phyloP scores from a whole-genome alignment of 2,888 invertebrate species.

The Adineta ricciae region DNA sequence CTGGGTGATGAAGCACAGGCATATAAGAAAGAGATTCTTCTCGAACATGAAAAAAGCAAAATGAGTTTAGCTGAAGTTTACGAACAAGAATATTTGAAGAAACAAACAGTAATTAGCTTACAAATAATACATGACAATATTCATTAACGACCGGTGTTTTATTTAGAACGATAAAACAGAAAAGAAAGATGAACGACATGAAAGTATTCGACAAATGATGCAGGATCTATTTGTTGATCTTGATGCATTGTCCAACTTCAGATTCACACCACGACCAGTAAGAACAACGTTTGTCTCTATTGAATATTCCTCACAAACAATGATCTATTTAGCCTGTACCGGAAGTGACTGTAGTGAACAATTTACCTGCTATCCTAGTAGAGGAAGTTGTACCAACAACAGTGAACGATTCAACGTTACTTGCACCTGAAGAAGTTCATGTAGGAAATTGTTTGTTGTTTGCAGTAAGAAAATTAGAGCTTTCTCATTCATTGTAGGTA shows the following conservation, averaged over 20 bases:
- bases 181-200: slow-evolving; percentile 58
- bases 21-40: slow-evolving; percentile 72
- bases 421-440: slow-evolving; percentile 83
- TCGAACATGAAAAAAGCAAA: slow-evolving; percentile 89
- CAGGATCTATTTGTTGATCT: slow-evolving; percentile 68
- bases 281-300: too few species aligned
- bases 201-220: slow-evolving; percentile 67
- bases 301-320: too few species aligned
- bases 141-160: too few species aligned
- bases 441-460: slow-evolving; percentile 37
- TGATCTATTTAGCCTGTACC: slow-evolving; percentile 58
- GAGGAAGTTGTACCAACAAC: slow-evolving; percentile 88
- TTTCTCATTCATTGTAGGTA: slow-evolving; percentile 39
- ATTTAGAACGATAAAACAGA: slow-evolving; percentile 51
- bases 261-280: slow-evolving; percentile 76
- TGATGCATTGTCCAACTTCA: slow-evolving; percentile 82
- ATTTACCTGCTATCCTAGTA: slow-evolving; percentile 77
- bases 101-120: slow-evolving; percentile 49
- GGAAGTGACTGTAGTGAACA: slow-evolving; percentile 77
- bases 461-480: too few species aligned
- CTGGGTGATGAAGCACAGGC: slow-evolving; percentile 69
- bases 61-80: slow-evolving; percentile 83
- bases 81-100: slow-evolving; percentile 58
- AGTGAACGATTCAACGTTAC: slow-evolving; percentile 68
- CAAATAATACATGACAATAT: too few species aligned